Evolutionary conservation across 2,113 vertebrate genomes (phyloP).

Genomic region (Isurus oxyrinchus): DNA sequence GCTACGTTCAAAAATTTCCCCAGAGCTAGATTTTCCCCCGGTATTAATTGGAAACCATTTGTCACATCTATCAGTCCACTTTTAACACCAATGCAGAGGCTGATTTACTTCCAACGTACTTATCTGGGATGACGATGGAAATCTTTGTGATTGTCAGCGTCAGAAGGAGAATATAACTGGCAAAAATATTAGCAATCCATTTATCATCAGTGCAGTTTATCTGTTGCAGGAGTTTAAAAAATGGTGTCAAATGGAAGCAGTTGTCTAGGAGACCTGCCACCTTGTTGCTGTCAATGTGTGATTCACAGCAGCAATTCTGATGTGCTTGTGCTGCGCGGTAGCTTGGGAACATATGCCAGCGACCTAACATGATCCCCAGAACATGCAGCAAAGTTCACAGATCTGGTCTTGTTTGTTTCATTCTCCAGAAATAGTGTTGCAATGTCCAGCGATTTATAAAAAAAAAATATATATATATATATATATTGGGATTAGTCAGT

Average conservation of each 20-base stretch:
- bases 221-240: neutral
- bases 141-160: neutral
- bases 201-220: neutral
- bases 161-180: neutral
- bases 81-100: too few species aligned
- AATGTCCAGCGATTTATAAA: neutral
- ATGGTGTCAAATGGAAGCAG: neutral
- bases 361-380: neutral
- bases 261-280: neutral
- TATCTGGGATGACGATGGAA: constrained; percentile 6
- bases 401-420: neutral
- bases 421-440: neutral
- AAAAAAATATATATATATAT: neutral
- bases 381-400: neutral
- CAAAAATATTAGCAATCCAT: neutral
- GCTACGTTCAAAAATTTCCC: neutral
- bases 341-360: neutral
- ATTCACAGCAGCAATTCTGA: neutral
- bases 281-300: neutral
- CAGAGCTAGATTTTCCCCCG: constrained; percentile 20
- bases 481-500: neutral
- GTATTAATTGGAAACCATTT: constrained; percentile 12
- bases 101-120: neutral
- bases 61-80: neutral
- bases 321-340: neutral